phyloP scores from a whole-genome alignment of 2,797 vertebrate species.

The Oreochromis grahami region DNA sequence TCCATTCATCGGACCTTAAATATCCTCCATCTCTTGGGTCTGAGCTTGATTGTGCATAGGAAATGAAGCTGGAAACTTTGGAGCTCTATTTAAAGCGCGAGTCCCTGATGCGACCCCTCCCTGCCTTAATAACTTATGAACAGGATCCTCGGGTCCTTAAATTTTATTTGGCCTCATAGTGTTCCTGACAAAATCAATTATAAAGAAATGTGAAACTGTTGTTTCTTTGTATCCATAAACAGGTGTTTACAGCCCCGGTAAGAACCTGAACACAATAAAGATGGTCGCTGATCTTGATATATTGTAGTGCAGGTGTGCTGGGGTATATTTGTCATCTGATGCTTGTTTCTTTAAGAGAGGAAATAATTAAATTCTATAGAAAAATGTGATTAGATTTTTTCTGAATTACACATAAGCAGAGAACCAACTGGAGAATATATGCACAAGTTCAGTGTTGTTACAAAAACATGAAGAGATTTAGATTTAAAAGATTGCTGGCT shows the following conservation, averaged over 20 bases:
- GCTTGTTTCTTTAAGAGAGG: neutral
- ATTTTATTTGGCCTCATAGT: slow-evolving; percentile 72
- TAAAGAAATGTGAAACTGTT: slow-evolving; percentile 78
- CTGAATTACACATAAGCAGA: neutral
- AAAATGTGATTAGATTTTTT: neutral
- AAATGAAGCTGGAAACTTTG: slow-evolving; percentile 84
- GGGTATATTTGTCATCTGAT: slow-evolving; percentile 71
- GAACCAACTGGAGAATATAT: neutral
- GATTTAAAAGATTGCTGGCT: neutral
- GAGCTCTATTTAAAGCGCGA: slow-evolving; percentile 84
- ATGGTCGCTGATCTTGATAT: slow-evolving; percentile 61
- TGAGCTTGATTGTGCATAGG: slow-evolving; percentile 84
- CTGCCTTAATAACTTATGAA: slow-evolving; percentile 83
- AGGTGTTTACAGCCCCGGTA: slow-evolving; percentile 60
- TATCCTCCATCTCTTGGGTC: slow-evolving; percentile 75
- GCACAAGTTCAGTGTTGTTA: neutral
- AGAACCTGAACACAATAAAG: slow-evolving; percentile 74
- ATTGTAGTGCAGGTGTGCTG: slow-evolving; percentile 63
- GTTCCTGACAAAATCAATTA: slow-evolving; percentile 70
- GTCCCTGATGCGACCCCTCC: slow-evolving; percentile 77
- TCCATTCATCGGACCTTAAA: slow-evolving; percentile 83
- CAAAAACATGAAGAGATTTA: neutral
- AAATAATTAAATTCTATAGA: neutral
- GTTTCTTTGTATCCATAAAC: slow-evolving; percentile 71
- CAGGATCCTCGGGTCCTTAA: slow-evolving; percentile 72